A percentile compares a stretch with the other conserved stretches of the same genome.
Conservation (phyloP, 2,888 invertebrate genomes). For the Tipula lateralis region DNA sequence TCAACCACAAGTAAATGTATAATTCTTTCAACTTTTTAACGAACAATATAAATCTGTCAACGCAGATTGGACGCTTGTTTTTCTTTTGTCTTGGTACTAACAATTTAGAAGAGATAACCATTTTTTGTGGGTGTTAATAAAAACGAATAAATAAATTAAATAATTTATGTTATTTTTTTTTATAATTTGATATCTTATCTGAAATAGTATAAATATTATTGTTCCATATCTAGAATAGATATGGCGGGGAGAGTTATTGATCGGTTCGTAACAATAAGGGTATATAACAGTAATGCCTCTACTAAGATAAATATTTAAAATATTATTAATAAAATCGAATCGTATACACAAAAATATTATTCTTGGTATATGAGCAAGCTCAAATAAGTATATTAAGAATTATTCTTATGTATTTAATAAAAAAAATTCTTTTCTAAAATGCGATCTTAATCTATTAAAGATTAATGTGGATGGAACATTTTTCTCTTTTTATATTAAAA, state of each 20-base stretch:
- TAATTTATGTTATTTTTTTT: neutral
- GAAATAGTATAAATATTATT: neutral
- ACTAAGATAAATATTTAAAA: neutral
- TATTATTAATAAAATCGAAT: neutral
- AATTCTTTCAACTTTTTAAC: neutral
- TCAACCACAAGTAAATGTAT: neutral
- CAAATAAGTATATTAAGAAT: neutral
- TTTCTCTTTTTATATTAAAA: neutral
- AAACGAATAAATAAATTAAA: neutral
- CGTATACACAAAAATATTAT: neutral
- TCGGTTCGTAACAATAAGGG: neutral
- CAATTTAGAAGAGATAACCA: neutral
- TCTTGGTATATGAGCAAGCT: neutral
- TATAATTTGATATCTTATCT: neutral
- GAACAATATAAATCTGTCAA: neutral
- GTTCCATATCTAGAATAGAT: neutral
- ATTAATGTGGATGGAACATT: neutral
- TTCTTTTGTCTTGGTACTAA: neutral
- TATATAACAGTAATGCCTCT: neutral
- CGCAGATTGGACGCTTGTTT: neutral
- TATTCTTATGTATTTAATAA: neutral
- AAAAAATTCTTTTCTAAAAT: conserved; percentile 5
- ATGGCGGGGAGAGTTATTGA: neutral
- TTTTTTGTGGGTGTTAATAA: neutral
- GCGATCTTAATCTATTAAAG: neutral